Evolutionary conservation across 2,113 vertebrate species (phyloP).

Genomic region (Enhydra lutris): DNA sequence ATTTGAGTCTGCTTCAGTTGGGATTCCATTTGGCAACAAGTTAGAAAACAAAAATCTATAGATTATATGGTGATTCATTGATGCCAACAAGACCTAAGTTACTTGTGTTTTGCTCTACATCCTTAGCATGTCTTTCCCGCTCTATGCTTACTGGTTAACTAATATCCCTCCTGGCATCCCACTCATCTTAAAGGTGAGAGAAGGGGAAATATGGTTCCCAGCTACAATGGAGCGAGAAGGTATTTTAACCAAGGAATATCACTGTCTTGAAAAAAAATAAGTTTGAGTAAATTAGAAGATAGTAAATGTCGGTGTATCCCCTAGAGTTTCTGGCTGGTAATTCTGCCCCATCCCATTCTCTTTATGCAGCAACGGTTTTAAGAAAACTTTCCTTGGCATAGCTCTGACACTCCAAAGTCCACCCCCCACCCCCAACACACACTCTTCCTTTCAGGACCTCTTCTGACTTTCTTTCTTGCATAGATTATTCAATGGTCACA

Average conservation of each 20-base stretch:
- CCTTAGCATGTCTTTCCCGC: not conserved
- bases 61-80: not conserved
- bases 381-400: not conserved
- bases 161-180: not conserved
- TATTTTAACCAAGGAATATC: not conserved
- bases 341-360: not conserved
- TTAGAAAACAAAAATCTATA: not conserved
- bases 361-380: not conserved
- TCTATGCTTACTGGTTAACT: not conserved
- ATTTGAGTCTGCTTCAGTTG: not conserved
- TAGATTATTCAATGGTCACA: not conserved
- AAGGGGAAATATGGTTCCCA: not conserved
- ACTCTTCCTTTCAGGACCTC: not conserved
- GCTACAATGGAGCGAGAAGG: not conserved
- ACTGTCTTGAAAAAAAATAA: not conserved
- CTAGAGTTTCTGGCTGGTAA: not conserved
- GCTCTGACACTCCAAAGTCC: rapidly evolving
- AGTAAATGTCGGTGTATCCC: not conserved
- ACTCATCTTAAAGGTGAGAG: not conserved
- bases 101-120: not conserved
- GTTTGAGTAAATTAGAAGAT: not conserved
- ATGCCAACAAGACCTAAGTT: not conserved
- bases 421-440: not conserved
- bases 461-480: not conserved
- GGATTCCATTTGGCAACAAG: not conserved